Base-by-base conservation (phyloP, 2,888 invertebrate species). In the Tachina grossa region DNA sequence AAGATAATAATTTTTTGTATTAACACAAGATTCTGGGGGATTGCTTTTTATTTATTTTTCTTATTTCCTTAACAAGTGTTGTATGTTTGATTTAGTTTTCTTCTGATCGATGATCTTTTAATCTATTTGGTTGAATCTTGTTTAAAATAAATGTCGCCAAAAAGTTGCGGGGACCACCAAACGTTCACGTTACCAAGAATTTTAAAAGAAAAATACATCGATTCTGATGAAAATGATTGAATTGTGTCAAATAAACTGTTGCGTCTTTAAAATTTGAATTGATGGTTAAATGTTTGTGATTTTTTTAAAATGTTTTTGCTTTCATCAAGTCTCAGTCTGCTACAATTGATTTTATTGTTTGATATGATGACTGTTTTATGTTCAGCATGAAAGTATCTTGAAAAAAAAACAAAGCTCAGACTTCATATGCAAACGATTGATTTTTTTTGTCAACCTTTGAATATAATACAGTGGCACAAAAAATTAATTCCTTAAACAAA, bases 331-430 rank as follows among this genome's bases (percentile, higher is more conserved):
- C 74, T 49, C n/a, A 55, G 68, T 39, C 65, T 41, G 19, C 39
- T 41, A 75, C 85, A 82, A 82, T 76, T 85, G 83, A 83, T 85
- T 79, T 80, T 51, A 57, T 61, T 75, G 75, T 43, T 63, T 76
- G 79, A 83, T 85, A 85, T 80, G 85, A 85, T 79, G 85, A 80
- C 83, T 85, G 83, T 79, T 83, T 83, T 85, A 80, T 85, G 57
- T 77, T 63, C 45, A 63, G 55, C 59, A 69, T 43, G 55, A 66
- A 65, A 45, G 45, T 65, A 31, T 47, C 10, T 53, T 45, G 8
- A 16, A n/a, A 8, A 43, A 66, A 39, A n/a, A n/a, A n/a, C n/a
- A n/a, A n/a, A n/a, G n/a, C n/a, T n/a, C 41, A 57, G 55, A 11
- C 57, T 68, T 78, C 76, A 45, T 85, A 85, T 83, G 85, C 85